phyloP scores from a whole-genome alignment of 2,797 vertebrate genomes.

The Aselliscus stoliczkanus region DNA sequence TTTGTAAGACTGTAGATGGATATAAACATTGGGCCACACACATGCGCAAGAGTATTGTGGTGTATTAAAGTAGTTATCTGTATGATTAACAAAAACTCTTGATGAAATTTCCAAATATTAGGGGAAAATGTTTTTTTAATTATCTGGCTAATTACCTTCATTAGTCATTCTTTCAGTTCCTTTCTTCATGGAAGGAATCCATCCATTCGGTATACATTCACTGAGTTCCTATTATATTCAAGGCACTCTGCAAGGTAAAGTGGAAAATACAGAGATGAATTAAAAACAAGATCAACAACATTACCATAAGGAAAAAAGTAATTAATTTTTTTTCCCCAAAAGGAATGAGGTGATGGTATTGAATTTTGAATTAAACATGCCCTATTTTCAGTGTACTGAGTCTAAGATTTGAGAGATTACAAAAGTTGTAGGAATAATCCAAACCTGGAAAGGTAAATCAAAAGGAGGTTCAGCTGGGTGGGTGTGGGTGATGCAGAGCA shows the following conservation, averaged over 20 bases:
- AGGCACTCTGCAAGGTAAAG: not conserved
- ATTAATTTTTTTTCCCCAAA: not conserved
- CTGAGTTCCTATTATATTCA: not conserved
- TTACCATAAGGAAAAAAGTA: not conserved
- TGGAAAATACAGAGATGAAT: not conserved
- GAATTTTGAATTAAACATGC: not conserved
- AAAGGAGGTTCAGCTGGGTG: not conserved
- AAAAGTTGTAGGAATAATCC: not conserved
- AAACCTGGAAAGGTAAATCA: not conserved
- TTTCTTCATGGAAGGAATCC: not conserved
- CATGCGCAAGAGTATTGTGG: not conserved
- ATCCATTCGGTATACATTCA: not conserved
- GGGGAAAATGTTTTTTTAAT: not conserved
- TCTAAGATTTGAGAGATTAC: not conserved
- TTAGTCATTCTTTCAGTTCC: not conserved
- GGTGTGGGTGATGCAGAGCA: not conserved
- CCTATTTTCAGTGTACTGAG: not conserved
- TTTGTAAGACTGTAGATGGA: not conserved
- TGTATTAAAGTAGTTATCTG: not conserved
- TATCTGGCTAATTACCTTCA: slow-evolving; percentile 12
- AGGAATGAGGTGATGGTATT: not conserved
- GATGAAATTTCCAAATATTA: slow-evolving; percentile 3
- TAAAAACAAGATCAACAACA: not conserved
- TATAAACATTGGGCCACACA: not conserved
- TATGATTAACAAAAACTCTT: not conserved